These are phyloP conservation scores for Drosophila vallismaia DNA, from an alignment of 2,888 invertebrate genomes.

Conservation along the genomic window DNA sequence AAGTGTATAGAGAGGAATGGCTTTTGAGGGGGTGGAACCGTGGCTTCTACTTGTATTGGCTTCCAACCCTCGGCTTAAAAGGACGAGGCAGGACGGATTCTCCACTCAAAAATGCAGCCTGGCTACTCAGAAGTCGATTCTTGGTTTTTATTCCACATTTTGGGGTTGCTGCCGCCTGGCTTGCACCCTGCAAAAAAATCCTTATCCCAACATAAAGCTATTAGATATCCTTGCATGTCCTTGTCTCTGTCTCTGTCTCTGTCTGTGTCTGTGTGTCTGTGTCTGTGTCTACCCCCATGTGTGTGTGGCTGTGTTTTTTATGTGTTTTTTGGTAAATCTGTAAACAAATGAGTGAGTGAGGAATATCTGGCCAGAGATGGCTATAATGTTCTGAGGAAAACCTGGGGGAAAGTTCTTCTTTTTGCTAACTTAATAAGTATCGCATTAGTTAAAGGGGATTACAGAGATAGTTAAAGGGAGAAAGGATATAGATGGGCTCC, in stretches of 20 bases:
- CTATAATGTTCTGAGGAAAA: constrained; percentile 12
- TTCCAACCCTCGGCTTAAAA: constrained; percentile 27
- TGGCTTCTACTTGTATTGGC: not conserved
- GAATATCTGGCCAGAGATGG: constrained; percentile 12
- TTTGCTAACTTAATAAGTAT: constrained; percentile 68
- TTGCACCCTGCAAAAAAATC: constrained; percentile 21
- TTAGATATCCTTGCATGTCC: constrained; percentile 32
- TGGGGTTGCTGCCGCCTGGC: constrained; percentile 51
- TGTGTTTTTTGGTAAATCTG: constrained; percentile 49
- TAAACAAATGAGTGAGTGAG: constrained; percentile 68
- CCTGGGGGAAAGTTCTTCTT: constrained; percentile 16
- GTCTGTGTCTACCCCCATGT: not conserved
- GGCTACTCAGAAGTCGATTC: constrained; percentile 62
- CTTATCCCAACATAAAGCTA: constrained; percentile 36
- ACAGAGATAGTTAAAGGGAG: constrained; percentile 16
- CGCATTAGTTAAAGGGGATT: constrained; percentile 49
- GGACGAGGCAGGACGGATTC: not conserved
- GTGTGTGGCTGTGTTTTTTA: constrained; percentile 15
- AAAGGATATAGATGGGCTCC: not conserved
- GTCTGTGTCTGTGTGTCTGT: no score
- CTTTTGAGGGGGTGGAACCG: constrained; percentile 9
- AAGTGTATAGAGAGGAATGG: not conserved
- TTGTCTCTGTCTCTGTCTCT: not conserved
- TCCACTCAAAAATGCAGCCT: constrained; percentile 69
- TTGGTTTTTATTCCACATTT: constrained; percentile 10